These are phyloP conservation scores for Urocynchramus pylzowi DNA, from an alignment of 2,113 vertebrate species.

Conservation along the genomic window DNA sequence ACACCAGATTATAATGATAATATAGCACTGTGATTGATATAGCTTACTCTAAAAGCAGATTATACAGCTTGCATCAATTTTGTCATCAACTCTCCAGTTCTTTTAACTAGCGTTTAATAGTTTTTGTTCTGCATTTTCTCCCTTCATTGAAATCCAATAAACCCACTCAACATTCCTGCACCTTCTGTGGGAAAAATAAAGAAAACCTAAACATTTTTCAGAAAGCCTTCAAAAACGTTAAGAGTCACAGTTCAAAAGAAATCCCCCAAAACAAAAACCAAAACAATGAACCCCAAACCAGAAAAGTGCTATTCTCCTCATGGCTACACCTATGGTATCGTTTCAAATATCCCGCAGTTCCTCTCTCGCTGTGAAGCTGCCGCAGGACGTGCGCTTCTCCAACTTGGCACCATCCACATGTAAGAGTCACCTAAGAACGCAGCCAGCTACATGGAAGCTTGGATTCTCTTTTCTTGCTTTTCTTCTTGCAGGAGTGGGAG, in stretches of 20 bases:
- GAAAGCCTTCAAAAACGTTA: constrained; percentile 39
- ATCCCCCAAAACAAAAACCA: neutral
- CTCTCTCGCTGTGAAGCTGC: constrained; percentile 44
- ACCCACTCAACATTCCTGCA: constrained; percentile 33
- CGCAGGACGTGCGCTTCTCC: constrained; percentile 14
- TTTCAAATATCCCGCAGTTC: constrained; percentile 14
- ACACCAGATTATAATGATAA: constrained; percentile 53
- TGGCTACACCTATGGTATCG: constrained; percentile 25
- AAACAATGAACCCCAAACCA: neutral
- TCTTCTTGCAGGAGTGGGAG: constrained; percentile 1
- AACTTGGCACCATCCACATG: neutral
- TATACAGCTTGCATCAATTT: constrained; percentile 58
- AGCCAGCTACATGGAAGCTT: neutral
- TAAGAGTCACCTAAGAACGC: neutral
- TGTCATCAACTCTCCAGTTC: constrained; percentile 20
- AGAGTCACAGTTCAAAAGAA: constrained; percentile 59
- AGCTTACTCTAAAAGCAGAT: constrained; percentile 60
- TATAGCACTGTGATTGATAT: constrained; percentile 48
- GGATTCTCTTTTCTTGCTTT: neutral
- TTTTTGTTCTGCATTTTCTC: constrained; percentile 11
- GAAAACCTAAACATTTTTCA: constrained; percentile 30
- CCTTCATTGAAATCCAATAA: constrained; percentile 50
- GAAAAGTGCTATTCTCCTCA: constrained; percentile 66
- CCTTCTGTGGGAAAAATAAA: constrained; percentile 25
- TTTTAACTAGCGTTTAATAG: neutral